Percentiles rank a stretch among this genome's conserved stretches.
Evolutionary conservation across 2,113 vertebrate species (phyloP).

Genomic region (Galeopterus variegatus): DNA sequence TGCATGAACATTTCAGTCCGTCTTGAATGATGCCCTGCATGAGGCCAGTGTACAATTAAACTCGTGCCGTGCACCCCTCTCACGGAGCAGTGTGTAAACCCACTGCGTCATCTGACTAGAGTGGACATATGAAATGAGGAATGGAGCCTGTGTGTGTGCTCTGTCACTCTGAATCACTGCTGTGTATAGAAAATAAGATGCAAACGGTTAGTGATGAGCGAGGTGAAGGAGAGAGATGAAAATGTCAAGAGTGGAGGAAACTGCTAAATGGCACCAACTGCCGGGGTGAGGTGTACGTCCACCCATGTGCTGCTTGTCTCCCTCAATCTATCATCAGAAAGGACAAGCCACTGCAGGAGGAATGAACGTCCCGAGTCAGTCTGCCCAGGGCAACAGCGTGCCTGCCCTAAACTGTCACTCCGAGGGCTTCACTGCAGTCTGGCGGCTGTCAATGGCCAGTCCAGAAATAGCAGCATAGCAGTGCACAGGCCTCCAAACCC

Average conservation of each 20-base stretch:
- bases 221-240: conserved; percentile 91
- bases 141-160: conserved; percentile 81
- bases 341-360: conserved; percentile 92
- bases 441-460: conserved; percentile 87
- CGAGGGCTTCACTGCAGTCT: conserved; percentile 85
- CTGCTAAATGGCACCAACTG: conserved; percentile 95
- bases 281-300: conserved; percentile 91
- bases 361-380: conserved; percentile 85
- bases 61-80: conserved; percentile 62
- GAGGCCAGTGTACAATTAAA: conserved; percentile 83
- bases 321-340: conserved; percentile 91
- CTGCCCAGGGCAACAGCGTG: conserved; percentile 87
- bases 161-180: conserved; percentile 90
- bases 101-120: conserved; percentile 77
- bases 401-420: conserved; percentile 89
- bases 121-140: conserved; percentile 82
- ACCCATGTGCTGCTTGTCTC: conserved; percentile 94
- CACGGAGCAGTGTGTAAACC: conserved; percentile 53
- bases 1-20: conserved; percentile 66
- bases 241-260: conserved; percentile 93
- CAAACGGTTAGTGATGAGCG: conserved; percentile 88
- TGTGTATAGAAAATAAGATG: conserved; percentile 86
- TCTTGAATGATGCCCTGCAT: conserved; percentile 23
- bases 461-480: conserved; percentile 78
- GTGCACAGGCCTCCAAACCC: conserved; percentile 75